Evolutionary conservation across 2,888 invertebrate species (phyloP).

Genomic region (Andrena minutula): DNA sequence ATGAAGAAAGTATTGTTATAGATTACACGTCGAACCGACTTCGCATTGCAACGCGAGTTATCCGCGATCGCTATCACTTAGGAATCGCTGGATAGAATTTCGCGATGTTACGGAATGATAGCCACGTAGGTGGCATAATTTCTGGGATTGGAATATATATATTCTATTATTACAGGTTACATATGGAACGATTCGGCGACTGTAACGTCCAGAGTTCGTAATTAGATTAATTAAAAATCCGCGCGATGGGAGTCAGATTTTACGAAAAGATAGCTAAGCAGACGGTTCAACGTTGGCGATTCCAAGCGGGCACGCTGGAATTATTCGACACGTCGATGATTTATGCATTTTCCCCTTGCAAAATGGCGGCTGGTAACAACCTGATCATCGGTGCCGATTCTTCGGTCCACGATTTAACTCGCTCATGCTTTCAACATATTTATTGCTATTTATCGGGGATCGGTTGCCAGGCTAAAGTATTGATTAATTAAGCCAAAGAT

Average conservation of each 20-base stretch:
- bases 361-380: constrained; percentile 2
- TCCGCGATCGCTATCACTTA: constrained; percentile 25
- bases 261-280: not conserved
- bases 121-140: constrained; percentile 34
- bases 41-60: not conserved
- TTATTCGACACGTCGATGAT: constrained; percentile 16
- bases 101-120: constrained; percentile 26
- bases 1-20: constrained; percentile 45
- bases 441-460: not conserved
- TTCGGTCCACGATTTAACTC: not conserved
- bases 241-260: not conserved
- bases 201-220: not conserved
- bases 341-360: constrained; percentile 21
- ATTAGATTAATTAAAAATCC: constrained; percentile 2
- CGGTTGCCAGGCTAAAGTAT: not conserved
- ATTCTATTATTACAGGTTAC: constrained; percentile 1
- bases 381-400: not conserved
- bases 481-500: constrained; percentile 27
- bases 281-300: constrained; percentile 12
- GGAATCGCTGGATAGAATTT: not conserved
- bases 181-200: not conserved
- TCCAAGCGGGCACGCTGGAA: not conserved
- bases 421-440: not conserved
- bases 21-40: not conserved
- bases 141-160: not conserved